Conservation (phyloP, 2,113 vertebrate genomes). For the Macroglossus sobrinus region DNA sequence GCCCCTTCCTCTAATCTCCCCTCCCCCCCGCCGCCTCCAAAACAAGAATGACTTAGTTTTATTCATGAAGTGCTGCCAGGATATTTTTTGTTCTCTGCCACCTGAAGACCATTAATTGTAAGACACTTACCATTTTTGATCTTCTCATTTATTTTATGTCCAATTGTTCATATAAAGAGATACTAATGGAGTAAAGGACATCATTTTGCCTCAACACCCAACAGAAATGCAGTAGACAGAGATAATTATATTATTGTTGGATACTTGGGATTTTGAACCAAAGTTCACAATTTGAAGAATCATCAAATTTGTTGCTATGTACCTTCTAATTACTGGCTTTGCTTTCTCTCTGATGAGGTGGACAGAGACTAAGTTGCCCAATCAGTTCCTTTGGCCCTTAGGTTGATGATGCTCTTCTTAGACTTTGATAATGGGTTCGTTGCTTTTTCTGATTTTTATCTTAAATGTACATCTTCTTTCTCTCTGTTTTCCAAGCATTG, state of each 20-base stretch:
- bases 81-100: not conserved
- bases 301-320: not conserved
- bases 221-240: not conserved
- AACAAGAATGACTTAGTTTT: not conserved
- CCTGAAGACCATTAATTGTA: not conserved
- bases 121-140: not conserved
- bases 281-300: not conserved
- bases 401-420: not conserved
- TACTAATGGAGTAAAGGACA: not conserved
- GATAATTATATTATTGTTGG: not conserved
- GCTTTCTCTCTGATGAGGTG: not conserved
- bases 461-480: not conserved
- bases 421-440: not conserved
- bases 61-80: not conserved
- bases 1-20: no score
- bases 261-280: not conserved
- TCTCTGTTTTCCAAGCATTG: not conserved
- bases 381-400: not conserved
- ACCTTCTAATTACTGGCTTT: not conserved
- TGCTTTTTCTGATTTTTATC: not conserved
- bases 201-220: not conserved
- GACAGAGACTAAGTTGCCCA: not conserved
- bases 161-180: not conserved
- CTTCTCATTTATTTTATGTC: not conserved
- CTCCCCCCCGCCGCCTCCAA: no score